phyloP scores from a whole-genome alignment of 2,888 invertebrate species.

The Nysson spinosus region DNA sequence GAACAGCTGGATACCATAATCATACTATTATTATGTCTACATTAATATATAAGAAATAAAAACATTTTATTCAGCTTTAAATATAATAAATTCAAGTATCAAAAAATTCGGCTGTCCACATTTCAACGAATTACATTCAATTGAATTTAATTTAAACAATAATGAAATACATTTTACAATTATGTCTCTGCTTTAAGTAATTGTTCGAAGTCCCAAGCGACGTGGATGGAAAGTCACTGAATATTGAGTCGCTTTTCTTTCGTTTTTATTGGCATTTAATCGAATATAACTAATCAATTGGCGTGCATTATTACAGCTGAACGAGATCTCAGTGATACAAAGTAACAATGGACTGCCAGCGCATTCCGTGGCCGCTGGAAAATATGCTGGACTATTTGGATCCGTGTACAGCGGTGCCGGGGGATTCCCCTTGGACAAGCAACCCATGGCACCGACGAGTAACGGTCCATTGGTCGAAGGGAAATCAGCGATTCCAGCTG shows the following conservation, averaged over 20 bases:
- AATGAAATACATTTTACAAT: no score
- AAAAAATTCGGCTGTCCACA: no score
- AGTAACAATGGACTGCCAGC: constrained; percentile 84
- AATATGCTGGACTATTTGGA: constrained; percentile 88
- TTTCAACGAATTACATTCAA: no score
- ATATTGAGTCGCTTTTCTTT: constrained; percentile 27
- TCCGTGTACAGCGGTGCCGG: constrained; percentile 81
- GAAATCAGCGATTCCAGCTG: constrained; percentile 70
- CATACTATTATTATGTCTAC: no score
- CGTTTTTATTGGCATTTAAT: constrained; percentile 47
- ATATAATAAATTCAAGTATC: no score
- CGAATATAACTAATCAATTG: constrained; percentile 56
- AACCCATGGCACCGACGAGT: constrained; percentile 78
- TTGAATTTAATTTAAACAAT: no score
- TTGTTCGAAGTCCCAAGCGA: no score
- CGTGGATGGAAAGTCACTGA: not conserved
- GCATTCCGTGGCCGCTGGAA: constrained; percentile 79
- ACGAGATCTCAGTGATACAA: constrained; percentile 89
- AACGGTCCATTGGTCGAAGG: constrained; percentile 68
- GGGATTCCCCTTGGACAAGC: constrained; percentile 79
- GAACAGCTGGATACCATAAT: no score
- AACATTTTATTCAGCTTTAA: no score
- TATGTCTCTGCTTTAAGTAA: no score
- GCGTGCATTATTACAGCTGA: constrained; percentile 80
- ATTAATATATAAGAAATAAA: no score